These are phyloP conservation scores for Sebastiscus tertius DNA, from an alignment of 2,797 vertebrate species.

Conservation along the genomic window DNA sequence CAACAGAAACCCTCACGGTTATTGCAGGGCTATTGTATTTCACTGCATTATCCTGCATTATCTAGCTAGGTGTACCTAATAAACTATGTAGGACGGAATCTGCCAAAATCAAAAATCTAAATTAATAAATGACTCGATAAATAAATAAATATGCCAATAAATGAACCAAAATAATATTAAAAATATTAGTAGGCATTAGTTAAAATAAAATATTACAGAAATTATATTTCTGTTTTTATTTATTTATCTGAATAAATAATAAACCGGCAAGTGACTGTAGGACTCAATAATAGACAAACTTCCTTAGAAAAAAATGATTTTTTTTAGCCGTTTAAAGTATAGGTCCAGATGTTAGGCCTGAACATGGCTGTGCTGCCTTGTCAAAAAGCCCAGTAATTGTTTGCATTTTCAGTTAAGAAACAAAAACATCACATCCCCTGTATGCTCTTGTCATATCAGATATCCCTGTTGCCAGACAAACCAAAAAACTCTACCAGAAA, in stretches of 20 bases:
- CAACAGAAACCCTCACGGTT: too few relatives aligned
- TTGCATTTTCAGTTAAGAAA: background rate
- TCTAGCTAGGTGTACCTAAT: background rate
- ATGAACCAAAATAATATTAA: too few relatives aligned
- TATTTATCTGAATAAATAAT: background rate
- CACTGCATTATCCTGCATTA: too few relatives aligned
- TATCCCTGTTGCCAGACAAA: background rate
- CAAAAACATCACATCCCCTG: background rate
- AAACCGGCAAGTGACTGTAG: background rate
- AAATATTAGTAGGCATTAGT: too few relatives aligned
- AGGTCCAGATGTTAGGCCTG: background rate
- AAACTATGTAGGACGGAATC: background rate
- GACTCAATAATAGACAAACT: background rate
- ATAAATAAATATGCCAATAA: too few relatives aligned
- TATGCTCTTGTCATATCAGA: background rate
- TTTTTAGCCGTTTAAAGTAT: background rate
- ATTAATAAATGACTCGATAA: too few relatives aligned
- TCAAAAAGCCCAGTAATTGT: too few relatives aligned
- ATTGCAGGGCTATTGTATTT: too few relatives aligned
- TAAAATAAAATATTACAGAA: fast-evolving
- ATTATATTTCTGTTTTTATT: too few relatives aligned
- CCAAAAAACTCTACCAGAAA: background rate
- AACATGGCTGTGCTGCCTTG: background rate
- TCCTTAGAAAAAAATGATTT: too few relatives aligned
- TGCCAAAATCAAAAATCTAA: fast-evolving